phyloP scores from a whole-genome alignment of 2,888 invertebrate genomes.

The Gandaritis pyraliata region DNA sequence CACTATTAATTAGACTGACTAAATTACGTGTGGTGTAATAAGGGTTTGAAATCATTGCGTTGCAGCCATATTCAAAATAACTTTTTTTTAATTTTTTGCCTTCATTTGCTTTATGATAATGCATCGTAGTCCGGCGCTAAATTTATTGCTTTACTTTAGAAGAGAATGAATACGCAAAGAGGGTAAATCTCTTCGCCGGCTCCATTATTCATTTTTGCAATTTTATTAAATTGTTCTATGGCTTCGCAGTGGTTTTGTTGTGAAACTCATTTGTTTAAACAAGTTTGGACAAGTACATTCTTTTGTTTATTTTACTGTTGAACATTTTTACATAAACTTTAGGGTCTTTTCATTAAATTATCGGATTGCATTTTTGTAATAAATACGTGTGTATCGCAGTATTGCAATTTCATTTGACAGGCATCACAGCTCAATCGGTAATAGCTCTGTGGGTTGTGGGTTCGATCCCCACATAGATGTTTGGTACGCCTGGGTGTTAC shows the following conservation, averaged over 20 bases:
- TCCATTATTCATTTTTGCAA: constrained; percentile 37
- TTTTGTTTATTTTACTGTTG: not conserved
- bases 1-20: too few relatives aligned
- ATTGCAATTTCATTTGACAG: too few relatives aligned
- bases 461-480: too few relatives aligned
- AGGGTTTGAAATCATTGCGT: too few relatives aligned
- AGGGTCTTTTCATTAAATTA: too few relatives aligned
- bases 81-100: not conserved
- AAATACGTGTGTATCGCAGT: too few relatives aligned
- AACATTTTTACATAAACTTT: not conserved
- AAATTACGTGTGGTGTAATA: too few relatives aligned
- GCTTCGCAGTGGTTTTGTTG: constrained; percentile 12
- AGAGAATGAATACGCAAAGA: constrained; percentile 38
- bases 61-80: too few relatives aligned
- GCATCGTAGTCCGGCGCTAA: constrained; percentile 22
- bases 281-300: not conserved
- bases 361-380: too few relatives aligned
- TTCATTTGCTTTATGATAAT: constrained; percentile 38
- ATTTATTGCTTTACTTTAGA: constrained; percentile 40
- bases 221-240: constrained; percentile 30
- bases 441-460: too few relatives aligned
- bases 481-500: too few relatives aligned
- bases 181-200: constrained; percentile 36
- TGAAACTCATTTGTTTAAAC: not conserved
- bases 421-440: too few relatives aligned